Base-by-base conservation (phyloP, 1,140 invertebrate genomes). In the Heliothis virescens region DNA sequence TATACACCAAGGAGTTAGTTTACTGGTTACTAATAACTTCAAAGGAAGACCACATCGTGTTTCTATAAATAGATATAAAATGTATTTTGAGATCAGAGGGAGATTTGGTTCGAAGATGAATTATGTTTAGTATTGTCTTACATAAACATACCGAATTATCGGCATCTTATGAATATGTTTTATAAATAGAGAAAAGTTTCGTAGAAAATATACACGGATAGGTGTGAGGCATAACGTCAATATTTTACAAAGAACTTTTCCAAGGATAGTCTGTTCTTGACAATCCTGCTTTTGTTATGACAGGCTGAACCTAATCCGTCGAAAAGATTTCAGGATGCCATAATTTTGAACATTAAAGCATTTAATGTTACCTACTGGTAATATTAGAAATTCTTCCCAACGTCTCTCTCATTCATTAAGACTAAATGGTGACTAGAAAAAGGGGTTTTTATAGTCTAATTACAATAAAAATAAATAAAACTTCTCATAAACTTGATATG, bases 401-500 rank as follows among this genome's bases (percentile, higher is more conserved):
- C 47, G 26, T 77, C 76, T 78, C 67, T 72, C 67, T 60, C 77
- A 60, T 59, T 72, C 65, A 29, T 57, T 69, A 78, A 65, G 21
- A 16, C 63, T 78, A 78, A 47, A 80, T 52, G 76, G 41, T 80
- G 79, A 80, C 79, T 80, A 80, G 79, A 76, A n/a, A 69, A 85
- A 77, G 80, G 34, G 3, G 7, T 83, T 82, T 57, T 47, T 67
- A 74, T 48, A 52, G 16, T 34, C 63, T 78, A 67, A 78, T 50
- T 78, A 67, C 69, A n/a, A n/a, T n/a, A n/a, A n/a, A n/a, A n/a
- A n/a, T n/a, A 53, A 78, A 69, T 78, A 57, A 47, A 78, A 69
- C 60, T 69, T 65, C 57, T 60, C 57, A 57, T 67, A 79, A 83
- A 53, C 77, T 85, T 89, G 89, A 90, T 90, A 90, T 90, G 89